Evolutionary conservation across 2,888 invertebrate species (phyloP).

Genomic region (Rhimphoctona megacephalus): DNA sequence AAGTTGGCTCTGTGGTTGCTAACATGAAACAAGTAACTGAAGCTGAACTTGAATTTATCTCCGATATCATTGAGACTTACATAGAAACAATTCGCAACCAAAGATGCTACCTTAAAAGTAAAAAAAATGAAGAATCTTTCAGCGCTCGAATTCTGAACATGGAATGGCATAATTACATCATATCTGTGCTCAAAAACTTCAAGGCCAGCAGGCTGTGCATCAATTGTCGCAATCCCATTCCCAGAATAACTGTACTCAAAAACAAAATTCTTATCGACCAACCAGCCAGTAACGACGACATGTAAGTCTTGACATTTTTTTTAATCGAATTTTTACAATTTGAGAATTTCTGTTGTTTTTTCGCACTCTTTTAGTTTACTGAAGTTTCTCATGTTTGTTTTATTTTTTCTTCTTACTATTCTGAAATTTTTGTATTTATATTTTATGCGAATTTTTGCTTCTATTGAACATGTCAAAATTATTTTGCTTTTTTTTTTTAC

Average conservation of each 20-base stretch:
- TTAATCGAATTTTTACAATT: neutral
- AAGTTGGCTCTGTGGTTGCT: constrained; percentile 77
- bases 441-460: neutral
- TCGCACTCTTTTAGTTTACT: no score
- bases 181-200: constrained; percentile 85
- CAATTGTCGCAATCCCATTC: constrained; percentile 86
- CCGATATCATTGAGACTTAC: constrained; percentile 85
- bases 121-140: constrained; percentile 34
- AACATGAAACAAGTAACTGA: constrained; percentile 74
- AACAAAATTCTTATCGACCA: constrained; percentile 87
- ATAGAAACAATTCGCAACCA: constrained; percentile 78
- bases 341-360: no score
- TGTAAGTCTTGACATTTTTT: constrained; percentile 18
- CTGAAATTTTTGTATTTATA: neutral
- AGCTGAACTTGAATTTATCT: constrained; percentile 82
- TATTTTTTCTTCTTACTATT: no score
- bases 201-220: constrained; percentile 86
- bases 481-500: neutral
- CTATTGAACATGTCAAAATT: neutral
- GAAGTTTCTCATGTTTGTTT: no score
- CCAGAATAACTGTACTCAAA: constrained; percentile 87
- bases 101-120: constrained; percentile 55
- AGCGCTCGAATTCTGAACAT: constrained; percentile 86
- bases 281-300: neutral
- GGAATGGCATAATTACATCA: constrained; percentile 85